Base-by-base conservation (phyloP, 2,888 invertebrate genomes). In the Lucinisca nassula region DNA sequence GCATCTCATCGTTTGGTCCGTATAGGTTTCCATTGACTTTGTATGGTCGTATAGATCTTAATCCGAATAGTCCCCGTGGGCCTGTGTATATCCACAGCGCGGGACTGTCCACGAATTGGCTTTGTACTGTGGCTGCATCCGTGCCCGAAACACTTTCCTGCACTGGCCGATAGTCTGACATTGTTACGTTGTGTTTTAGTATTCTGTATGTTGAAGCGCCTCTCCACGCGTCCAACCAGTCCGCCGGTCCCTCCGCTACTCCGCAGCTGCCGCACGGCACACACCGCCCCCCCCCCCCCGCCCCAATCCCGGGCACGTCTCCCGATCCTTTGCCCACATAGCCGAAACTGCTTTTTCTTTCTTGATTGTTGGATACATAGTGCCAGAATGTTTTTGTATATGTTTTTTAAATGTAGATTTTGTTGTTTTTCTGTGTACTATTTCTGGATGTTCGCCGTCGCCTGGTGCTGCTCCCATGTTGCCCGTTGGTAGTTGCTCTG, bases 1-100 rank as follows among this genome's bases (percentile, higher is more conserved):
- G 73, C 6, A 74, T 21, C 30, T 30, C 1, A 1, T 58, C 30
- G 61, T 81, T 81, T 35, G 30, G 4, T 21, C 21, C 10, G 61
- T 81, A 81, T 38, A 81, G 37, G 58, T 51, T 40, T 21, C 72
- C 58, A 0, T 38, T 55, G 8, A 49, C 45, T 2, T 38, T 10
- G 27, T 38, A 74, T 30, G 81, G 75, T 74, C 58, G 40, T 12
- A 80, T 73, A 30, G 37, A 0, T 61, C 27, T 81, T 10, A 51
- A 3, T 55, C 21, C 24, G 55, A 45, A 73, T 2, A 55, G 21
- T 37, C 80, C n/a, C 4, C 30, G 24, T 40, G 79, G 79, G 79
- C 67, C 79, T 40, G 79, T 79, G 14, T 21, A 14, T 67, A 79
- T 40, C 70, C 38, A 67, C 3, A 79, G 3, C 14, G n/a, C 30